Percentiles rank a stretch among this genome's conserved stretches.
Evolutionary conservation across 2,113 vertebrate genomes (phyloP).

Genomic region (Mus spicilegus): DNA sequence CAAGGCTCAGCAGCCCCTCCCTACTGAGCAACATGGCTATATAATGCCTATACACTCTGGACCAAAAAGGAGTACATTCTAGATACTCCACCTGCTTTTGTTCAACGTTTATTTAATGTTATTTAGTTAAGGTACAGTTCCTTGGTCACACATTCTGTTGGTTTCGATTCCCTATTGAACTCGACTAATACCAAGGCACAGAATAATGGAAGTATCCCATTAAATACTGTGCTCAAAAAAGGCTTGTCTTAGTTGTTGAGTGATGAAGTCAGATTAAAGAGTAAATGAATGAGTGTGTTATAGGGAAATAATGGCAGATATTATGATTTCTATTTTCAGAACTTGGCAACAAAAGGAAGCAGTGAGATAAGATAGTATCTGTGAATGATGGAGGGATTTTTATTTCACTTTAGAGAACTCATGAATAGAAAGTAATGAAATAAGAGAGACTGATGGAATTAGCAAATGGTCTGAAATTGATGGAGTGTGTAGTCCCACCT

Average conservation of each 20-base stretch:
- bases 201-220: neutral
- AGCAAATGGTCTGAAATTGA: conserved; percentile 45
- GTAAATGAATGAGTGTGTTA: neutral
- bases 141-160: conserved; percentile 16
- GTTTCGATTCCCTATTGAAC: neutral
- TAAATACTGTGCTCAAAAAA: conserved; percentile 37
- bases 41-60: neutral
- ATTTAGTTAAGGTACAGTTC: conserved; percentile 7
- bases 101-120: conserved; percentile 29
- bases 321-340: conserved; percentile 31
- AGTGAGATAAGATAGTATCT: conserved; percentile 21
- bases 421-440: conserved; percentile 58
- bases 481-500: neutral
- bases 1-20: neutral
- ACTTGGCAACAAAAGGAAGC: conserved; percentile 36
- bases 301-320: conserved; percentile 37
- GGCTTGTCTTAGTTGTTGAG: neutral
- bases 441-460: conserved; percentile 32
- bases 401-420: conserved; percentile 38
- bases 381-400: conserved; percentile 42
- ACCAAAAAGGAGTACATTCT: neutral
- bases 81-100: neutral
- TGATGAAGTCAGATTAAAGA: conserved; percentile 57
- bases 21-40: neutral
- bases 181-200: neutral